A percentile compares a stretch with the other conserved stretches of the same genome.
Evolutionary conservation across 1,140 invertebrate genomes (phyloP).

Genomic region (Leguminivora glycinivorella): DNA sequence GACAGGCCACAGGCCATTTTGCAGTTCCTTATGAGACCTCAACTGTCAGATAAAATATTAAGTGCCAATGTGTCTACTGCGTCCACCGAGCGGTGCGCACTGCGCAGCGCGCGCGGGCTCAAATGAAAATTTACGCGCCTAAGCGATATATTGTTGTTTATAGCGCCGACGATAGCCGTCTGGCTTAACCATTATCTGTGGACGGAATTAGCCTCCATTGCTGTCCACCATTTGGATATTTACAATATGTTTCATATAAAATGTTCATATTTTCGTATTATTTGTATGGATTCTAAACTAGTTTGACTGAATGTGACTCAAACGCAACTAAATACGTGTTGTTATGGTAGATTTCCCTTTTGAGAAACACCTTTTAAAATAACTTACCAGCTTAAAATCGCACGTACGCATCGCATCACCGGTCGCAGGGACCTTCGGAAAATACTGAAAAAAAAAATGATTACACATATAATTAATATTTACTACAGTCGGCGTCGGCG

Average conservation of each 20-base stretch:
- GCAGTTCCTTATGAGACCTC: neutral
- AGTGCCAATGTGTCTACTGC: neutral
- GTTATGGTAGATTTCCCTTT: neutral
- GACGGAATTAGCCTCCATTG: constrained; percentile 2
- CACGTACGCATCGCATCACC: too few relatives aligned
- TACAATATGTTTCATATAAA: neutral
- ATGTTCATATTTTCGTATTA: neutral
- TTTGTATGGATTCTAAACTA: neutral
- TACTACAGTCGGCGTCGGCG: too few relatives aligned
- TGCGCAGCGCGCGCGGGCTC: constrained; percentile 1
- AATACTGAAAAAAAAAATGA: too few relatives aligned
- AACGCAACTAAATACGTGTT: neutral
- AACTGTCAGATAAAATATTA: neutral
- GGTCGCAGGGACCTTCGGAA: too few relatives aligned
- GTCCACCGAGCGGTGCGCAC: neutral
- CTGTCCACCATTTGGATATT: neutral
- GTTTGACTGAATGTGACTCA: neutral
- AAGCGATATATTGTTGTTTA: constrained; percentile 48
- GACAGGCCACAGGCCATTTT: too few relatives aligned
- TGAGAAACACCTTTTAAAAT: too few relatives aligned
- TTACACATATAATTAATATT: too few relatives aligned
- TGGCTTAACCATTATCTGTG: constrained; percentile 25
- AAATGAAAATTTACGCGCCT: constrained; percentile 50
- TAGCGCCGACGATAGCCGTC: constrained; percentile 22
- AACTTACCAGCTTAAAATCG: too few relatives aligned